Evolutionary conservation across 2,888 invertebrate species (phyloP).

Genomic region (Metacarcinus magister): DNA sequence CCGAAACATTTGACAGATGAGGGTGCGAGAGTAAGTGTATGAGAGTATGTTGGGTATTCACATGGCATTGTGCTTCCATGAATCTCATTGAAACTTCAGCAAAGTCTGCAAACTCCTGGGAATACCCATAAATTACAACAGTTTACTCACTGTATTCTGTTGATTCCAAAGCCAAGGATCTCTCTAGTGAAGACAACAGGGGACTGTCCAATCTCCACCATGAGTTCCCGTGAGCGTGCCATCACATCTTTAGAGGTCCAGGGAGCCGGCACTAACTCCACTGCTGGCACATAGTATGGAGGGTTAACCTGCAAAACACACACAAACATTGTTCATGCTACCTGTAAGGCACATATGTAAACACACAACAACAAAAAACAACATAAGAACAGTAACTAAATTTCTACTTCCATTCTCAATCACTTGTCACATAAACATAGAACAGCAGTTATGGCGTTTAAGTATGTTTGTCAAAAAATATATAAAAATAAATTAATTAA

Average conservation of each 20-base stretch:
- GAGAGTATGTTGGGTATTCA: no score
- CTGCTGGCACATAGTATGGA: slow-evolving; percentile 97
- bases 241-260: slow-evolving; percentile 94
- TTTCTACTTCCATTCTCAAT: no score
- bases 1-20: no score
- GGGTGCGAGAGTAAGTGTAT: no score
- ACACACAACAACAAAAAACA: no score
- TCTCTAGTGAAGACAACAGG: slow-evolving; percentile 94
- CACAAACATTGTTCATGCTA: neutral
- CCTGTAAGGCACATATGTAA: no score
- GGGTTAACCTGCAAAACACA: slow-evolving; percentile 90
- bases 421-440: no score
- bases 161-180: slow-evolving; percentile 96
- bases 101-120: neutral
- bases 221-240: slow-evolving; percentile 89
- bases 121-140: neutral
- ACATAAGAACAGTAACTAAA: no score
- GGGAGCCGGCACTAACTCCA: slow-evolving; percentile 96
- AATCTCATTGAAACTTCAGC: neutral
- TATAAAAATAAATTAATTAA: no score
- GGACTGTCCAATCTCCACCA: slow-evolving; percentile 95
- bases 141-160: slow-evolving; percentile 92
- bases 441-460: no score
- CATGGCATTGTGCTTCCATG: no score
- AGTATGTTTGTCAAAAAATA: no score